Conservation (phyloP, 2,113 vertebrate genomes). For the Amazona guildingii region DNA sequence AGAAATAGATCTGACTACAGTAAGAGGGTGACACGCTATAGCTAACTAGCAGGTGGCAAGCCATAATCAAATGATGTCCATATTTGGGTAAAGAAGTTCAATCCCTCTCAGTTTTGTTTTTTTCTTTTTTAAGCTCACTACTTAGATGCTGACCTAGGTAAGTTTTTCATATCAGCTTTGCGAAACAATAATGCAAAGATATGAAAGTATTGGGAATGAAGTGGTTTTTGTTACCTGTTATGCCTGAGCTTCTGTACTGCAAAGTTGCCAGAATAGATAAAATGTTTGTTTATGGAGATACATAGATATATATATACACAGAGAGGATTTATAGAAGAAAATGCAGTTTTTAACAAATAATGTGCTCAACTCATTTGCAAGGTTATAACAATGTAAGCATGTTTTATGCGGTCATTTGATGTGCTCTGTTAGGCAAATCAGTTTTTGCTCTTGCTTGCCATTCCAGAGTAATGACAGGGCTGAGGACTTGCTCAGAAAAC, state of each 20-base stretch:
- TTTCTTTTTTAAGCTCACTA: conserved; percentile 77
- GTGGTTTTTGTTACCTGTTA: neutral
- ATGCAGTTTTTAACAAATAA: neutral
- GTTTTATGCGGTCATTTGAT: neutral
- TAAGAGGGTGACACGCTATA: neutral
- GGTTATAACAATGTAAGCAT: neutral
- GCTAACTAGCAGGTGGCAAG: conserved; percentile 47
- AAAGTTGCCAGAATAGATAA: neutral
- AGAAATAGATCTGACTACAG: neutral
- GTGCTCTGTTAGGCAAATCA: neutral
- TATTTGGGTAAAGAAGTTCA: conserved; percentile 61
- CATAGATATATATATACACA: neutral
- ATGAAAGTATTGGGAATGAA: neutral
- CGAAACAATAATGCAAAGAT: neutral
- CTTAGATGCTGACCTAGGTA: conserved; percentile 82
- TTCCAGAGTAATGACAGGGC: neutral
- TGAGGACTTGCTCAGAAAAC: neutral
- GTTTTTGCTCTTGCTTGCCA: neutral
- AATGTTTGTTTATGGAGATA: neutral
- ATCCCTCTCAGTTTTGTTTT: conserved; percentile 62
- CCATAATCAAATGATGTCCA: conserved; percentile 40
- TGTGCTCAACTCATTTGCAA: neutral
- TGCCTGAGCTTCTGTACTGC: neutral
- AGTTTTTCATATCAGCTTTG: conserved; percentile 53
- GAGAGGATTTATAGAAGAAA: neutral